Conservation (phyloP, 2,113 vertebrate species). For the Microtus oregoni region DNA sequence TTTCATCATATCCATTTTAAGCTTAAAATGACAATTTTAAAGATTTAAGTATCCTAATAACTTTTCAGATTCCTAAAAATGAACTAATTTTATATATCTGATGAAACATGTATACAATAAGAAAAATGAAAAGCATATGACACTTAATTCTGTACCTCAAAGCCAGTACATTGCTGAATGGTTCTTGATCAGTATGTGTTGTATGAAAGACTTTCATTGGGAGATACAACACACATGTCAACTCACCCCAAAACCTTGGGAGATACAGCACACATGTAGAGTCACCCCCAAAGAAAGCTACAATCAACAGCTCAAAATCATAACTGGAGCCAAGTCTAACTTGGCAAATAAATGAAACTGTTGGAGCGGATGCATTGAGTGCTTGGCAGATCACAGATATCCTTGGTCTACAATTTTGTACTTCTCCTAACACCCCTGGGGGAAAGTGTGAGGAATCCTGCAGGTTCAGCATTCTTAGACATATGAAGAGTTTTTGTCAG, state of each 20-base stretch:
- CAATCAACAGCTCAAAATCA: background rate
- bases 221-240: background rate
- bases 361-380: background rate
- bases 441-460: background rate
- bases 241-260: background rate
- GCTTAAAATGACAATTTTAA: background rate
- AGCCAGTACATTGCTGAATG: fast-evolving
- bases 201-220: background rate
- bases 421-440: no score
- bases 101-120: background rate
- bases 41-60: background rate
- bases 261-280: no score
- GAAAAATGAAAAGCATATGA: background rate
- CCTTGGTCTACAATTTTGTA: no score
- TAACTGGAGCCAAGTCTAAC: background rate
- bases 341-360: background rate
- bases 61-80: constrained; percentile 1
- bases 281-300: background rate
- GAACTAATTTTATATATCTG: background rate
- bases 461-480: background rate
- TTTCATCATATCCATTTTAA: background rate
- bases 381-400: no score
- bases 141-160: background rate
- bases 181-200: background rate
- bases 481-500: background rate